Evolutionary conservation across 2,888 invertebrate genomes (phyloP), one percentile per base, ranked within the genome.

Genomic region (Pristionchus mayeri): DNA sequence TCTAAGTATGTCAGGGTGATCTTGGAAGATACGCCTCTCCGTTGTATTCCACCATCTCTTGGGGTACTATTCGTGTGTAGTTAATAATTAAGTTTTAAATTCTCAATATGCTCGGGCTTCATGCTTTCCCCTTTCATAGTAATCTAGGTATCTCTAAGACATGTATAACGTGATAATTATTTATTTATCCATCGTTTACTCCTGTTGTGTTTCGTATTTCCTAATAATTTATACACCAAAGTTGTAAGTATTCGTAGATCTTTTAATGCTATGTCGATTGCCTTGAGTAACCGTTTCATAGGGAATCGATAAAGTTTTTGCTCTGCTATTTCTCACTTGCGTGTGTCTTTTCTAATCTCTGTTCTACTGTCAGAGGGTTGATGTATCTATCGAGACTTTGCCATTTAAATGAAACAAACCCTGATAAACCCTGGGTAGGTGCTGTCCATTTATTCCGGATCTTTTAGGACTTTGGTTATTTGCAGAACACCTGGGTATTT

Each of bases 271-370:
- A 16, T 40, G n/a, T 71, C 37, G 37, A 40, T 71, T 71, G 71
- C 71, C 40, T 71, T 13, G n/a, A 37, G 21, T 71, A 37, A 71
- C 21, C n/a, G 40, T 71, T 37, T 71, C 4, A 21, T 37, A 40
- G n/a, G 71, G 71, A 40, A 71, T 71, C 71, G 71, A 71, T 71
- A 71, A 71, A 71, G 71, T 71, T 71, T 71, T 71, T 71, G 3
- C 16, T 16, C 6, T 24, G 37, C 9, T 13, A 37, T 37, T 71
- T 24, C 37, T 4, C 40, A 24, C 27, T 60, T 60, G 7, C 16
- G 71, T 40, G 37, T 40, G 21, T 71, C n/a, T n/a, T n/a, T 71
- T 21, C 40, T 71, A 37, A 71, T 71, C 71, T 71, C 71, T 71
- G 71, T 71, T 71, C 37, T 40, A 21, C 37, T 71, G 40, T 71